A percentile compares a stretch with the other conserved stretches of the same genome.
phyloP scores from a whole-genome alignment of 2,888 invertebrate species.

The Peribatodes rhomboidaria region DNA sequence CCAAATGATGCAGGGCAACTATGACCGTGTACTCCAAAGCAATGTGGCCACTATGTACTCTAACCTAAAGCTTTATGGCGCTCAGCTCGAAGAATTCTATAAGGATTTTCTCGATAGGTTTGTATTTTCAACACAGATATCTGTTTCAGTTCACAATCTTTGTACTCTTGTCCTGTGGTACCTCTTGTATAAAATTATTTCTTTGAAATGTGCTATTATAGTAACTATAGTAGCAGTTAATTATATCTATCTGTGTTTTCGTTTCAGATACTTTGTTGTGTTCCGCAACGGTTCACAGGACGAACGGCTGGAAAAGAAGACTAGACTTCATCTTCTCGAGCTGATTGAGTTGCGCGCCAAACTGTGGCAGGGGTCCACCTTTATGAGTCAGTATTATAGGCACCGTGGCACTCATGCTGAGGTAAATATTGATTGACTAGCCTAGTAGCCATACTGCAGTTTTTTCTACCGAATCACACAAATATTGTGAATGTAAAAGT shows the following conservation, averaged over 20 bases:
- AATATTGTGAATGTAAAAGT: too few species aligned
- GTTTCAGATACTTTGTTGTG: constrained; percentile 92
- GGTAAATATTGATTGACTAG: constrained; percentile 57
- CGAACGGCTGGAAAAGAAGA: constrained; percentile 93
- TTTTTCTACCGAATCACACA: too few species aligned
- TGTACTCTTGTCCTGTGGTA: too few species aligned
- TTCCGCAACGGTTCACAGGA: constrained; percentile 96
- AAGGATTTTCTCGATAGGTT: constrained; percentile 94
- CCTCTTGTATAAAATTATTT: too few species aligned
- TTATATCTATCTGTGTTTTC: neutral
- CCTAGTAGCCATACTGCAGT: neutral
- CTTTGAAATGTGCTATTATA: too few species aligned
- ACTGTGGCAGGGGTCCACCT: constrained; percentile 95
- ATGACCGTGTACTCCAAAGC: constrained; percentile 89
- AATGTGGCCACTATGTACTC: constrained; percentile 92
- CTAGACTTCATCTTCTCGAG: constrained; percentile 95
- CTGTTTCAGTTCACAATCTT: neutral
- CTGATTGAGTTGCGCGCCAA: constrained; percentile 97
- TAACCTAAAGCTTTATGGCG: constrained; percentile 92
- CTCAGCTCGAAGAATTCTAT: constrained; percentile 92
- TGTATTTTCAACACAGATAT: constrained; percentile 34
- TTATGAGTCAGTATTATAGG: constrained; percentile 94
- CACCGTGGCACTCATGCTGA: constrained; percentile 88
- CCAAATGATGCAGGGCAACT: constrained; percentile 91
- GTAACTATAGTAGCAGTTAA: neutral